Percentiles rank a stretch among this genome's conserved stretches.
phyloP scores from a whole-genome alignment of 2,113 vertebrate genomes.

The Psephotus haematonotus region DNA sequence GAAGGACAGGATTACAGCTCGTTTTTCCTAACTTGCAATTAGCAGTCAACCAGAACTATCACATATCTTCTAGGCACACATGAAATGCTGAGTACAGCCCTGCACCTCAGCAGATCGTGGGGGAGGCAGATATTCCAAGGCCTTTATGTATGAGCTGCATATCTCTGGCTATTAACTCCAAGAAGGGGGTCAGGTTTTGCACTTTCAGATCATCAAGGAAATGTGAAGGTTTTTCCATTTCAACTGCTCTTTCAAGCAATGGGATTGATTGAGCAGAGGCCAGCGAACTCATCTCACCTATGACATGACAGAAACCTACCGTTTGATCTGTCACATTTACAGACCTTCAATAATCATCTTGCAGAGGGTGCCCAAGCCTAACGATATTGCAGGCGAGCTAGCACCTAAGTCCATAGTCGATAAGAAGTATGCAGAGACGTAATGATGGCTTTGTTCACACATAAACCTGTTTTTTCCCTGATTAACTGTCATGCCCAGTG shows the following conservation, averaged over 20 bases:
- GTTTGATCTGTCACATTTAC: background rate
- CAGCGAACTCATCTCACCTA: background rate
- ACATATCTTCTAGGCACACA: background rate
- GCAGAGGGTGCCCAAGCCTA: conserved; percentile 3
- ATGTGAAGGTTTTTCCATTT: background rate
- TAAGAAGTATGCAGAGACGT: conserved; percentile 14
- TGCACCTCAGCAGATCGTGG: background rate
- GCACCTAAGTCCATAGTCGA: conserved; percentile 2
- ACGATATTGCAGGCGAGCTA: background rate
- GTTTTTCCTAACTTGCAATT: conserved; percentile 53
- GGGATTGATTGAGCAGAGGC: background rate
- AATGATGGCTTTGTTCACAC: conserved; percentile 64
- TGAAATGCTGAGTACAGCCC: conserved; percentile 28
- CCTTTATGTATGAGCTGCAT: background rate
- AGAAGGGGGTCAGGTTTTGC: background rate
- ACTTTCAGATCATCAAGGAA: background rate
- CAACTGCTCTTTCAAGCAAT: background rate
- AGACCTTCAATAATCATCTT: conserved; percentile 11
- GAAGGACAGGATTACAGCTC: conserved; percentile 2
- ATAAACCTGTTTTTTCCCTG: conserved; percentile 60
- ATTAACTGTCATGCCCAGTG: conserved; percentile 60
- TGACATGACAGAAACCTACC: background rate
- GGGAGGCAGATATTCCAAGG: background rate
- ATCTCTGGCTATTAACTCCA: conserved; percentile 18
- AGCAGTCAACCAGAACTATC: conserved; percentile 45